A percentile compares a stretch with the other conserved stretches of the same genome.
phyloP scores from a whole-genome alignment of 2,797 vertebrate species.

The Trematomus bernacchii region DNA sequence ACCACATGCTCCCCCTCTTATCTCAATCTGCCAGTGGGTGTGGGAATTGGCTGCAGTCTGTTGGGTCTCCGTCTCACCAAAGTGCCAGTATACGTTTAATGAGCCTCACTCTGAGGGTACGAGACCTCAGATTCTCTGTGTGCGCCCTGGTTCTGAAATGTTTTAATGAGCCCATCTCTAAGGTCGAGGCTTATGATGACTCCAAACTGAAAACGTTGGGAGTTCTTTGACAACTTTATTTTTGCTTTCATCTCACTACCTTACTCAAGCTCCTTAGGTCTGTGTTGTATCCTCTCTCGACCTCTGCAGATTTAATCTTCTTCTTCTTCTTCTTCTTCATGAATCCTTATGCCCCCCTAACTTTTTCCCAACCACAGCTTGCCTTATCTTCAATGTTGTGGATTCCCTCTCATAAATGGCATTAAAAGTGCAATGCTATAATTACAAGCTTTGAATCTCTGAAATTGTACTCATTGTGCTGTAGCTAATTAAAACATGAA shows the following conservation, averaged over 20 bases:
- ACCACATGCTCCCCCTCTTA: not conserved
- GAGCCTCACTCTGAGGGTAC: not conserved
- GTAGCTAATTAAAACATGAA: not conserved
- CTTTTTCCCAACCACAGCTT: not conserved
- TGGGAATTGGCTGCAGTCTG: not conserved
- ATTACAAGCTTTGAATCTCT: not conserved
- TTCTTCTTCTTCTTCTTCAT: not conserved
- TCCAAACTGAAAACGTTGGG: not conserved
- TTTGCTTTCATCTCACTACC: constrained; percentile 24
- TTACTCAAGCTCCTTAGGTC: not conserved
- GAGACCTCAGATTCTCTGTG: not conserved
- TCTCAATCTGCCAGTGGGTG: not conserved
- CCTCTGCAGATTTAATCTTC: not conserved
- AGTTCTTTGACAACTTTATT: constrained; percentile 8
- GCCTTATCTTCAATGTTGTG: not conserved
- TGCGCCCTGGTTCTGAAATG: not conserved
- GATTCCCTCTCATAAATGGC: not conserved
- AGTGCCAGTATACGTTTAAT: constrained; percentile 16
- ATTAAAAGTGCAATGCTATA: not conserved
- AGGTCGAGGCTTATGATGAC: constrained; percentile 3
- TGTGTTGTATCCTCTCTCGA: constrained; percentile 11
- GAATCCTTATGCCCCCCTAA: not conserved
- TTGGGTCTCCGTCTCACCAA: not conserved
- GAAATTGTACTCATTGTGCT: not conserved
- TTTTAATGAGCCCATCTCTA: constrained; percentile 30